Conservation (phyloP, 2,888 invertebrate species). For the Orthosia gothica region DNA sequence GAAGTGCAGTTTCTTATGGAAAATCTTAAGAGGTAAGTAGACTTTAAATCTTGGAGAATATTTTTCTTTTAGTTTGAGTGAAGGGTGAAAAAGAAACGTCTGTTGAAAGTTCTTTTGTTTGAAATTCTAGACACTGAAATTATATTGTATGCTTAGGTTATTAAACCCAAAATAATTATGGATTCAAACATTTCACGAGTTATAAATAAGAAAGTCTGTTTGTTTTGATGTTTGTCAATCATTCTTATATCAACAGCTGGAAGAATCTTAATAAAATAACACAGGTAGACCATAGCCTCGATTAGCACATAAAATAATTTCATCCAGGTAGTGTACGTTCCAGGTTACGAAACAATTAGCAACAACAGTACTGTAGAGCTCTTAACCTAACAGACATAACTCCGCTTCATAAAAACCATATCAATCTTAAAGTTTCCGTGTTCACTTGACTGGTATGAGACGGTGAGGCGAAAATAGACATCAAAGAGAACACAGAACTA, state of each 20-base stretch:
- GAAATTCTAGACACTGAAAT: not conserved
- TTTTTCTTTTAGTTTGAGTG: slow-evolving; percentile 19
- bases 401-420: slow-evolving; percentile 3
- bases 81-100: not conserved
- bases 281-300: too few species aligned
- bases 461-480: slow-evolving; percentile 52
- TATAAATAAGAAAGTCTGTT: too few species aligned
- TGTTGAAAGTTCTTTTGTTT: not conserved
- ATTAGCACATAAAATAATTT: too few species aligned
- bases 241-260: too few species aligned
- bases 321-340: too few species aligned
- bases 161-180: too few species aligned
- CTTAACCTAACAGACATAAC: not conserved
- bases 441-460: slow-evolving; percentile 47
- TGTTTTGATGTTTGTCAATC: too few species aligned
- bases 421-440: slow-evolving; percentile 28
- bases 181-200: too few species aligned
- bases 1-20: slow-evolving; percentile 36
- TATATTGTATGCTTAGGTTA: not conserved
- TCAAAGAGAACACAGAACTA: slow-evolving; percentile 55
- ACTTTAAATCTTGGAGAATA: slow-evolving; percentile 8
- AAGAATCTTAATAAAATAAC: too few species aligned
- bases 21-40: slow-evolving; percentile 28
- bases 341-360: not conserved
- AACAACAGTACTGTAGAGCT: not conserved